These are phyloP conservation scores for Nomada lathburiana DNA, from an alignment of 2,888 invertebrate genomes.

Conservation along the genomic window DNA sequence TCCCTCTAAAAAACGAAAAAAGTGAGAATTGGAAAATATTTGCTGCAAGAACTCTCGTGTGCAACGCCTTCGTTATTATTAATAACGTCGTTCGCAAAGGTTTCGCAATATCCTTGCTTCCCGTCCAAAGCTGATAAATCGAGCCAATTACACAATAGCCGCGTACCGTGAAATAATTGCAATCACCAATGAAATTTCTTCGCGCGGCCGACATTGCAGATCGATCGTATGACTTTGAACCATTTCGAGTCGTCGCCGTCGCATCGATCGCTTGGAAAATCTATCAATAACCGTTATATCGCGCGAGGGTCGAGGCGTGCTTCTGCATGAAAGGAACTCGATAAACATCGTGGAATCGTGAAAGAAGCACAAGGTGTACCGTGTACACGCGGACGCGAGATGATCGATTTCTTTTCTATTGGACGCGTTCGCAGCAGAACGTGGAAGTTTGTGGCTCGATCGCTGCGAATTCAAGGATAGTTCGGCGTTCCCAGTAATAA, in stretches of 20 bases:
- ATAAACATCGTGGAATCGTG: not conserved
- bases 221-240: conserved; percentile 10
- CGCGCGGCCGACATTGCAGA: not conserved
- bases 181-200: conserved; percentile 2
- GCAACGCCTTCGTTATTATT: no score
- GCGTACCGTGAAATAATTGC: not conserved
- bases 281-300: conserved; percentile 23
- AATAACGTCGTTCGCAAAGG: no score
- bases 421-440: not conserved
- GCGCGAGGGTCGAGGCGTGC: conserved; percentile 11
- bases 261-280: not conserved
- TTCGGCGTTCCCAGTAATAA: conserved; percentile 45
- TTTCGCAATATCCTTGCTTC: no score
- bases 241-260: not conserved
- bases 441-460: conserved; percentile 21
- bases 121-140: not conserved
- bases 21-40: no score
- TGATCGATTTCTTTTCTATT: conserved; percentile 21
- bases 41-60: no score
- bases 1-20: not conserved
- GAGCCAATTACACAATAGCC: no score
- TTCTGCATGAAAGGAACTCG: conserved; percentile 14
- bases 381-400: not conserved
- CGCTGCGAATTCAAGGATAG: conserved; percentile 49
- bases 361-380: conserved; percentile 30